Base-by-base conservation (phyloP, 2,797 vertebrate species). In the Chrysocyon brachyurus region DNA sequence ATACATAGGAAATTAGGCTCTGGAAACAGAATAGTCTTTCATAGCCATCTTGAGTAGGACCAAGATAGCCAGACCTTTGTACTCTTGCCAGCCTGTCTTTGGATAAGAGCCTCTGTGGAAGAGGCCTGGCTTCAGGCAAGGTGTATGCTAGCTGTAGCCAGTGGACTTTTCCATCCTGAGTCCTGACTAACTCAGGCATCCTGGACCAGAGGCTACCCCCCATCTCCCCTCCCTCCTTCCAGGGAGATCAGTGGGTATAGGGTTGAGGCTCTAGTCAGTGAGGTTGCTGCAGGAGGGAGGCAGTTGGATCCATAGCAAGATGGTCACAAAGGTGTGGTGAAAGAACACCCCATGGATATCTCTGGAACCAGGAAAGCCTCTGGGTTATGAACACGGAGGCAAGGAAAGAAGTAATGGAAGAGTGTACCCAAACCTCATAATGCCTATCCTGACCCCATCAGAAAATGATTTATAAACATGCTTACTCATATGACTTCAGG, bases 91-190 rank as follows among this genome's bases (percentile, higher is more conserved):
- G 1, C 16, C 5, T 49, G 52, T 54, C 8, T 36, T 70, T n/a
- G 75, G 10, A 21, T 26, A 2, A 15, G 46, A n/a, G 46, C 10
- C 36, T 28, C 24, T 17, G 31, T 14, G 17, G 49, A 91, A 85
- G 21, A 40, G 15, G 6, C 0, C 0, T 46, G n/a, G 57, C 17
- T 36, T 64, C 2, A 4, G 46, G 16, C 9, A 36, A 75, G 14
- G 26, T 56, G 0, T 21, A 19, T 28, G 46, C 19, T 24, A 52
- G 11, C 70, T 86, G 3, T 59, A 64, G 12, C 33, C 68, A 57
- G 17, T n/a, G 6, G 33, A 9, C 31, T 57, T 12, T 16, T 59
- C 2, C 14, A 33, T 66, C 31, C 64, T 79, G 49, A 36, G 28
- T 72, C 46, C 16, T 26, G 26, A 49, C 33, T 70, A 21, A 31